These are phyloP conservation scores for Pagetopsis macropterus DNA, from an alignment of 2,797 vertebrate genomes.

Conservation along the genomic window DNA sequence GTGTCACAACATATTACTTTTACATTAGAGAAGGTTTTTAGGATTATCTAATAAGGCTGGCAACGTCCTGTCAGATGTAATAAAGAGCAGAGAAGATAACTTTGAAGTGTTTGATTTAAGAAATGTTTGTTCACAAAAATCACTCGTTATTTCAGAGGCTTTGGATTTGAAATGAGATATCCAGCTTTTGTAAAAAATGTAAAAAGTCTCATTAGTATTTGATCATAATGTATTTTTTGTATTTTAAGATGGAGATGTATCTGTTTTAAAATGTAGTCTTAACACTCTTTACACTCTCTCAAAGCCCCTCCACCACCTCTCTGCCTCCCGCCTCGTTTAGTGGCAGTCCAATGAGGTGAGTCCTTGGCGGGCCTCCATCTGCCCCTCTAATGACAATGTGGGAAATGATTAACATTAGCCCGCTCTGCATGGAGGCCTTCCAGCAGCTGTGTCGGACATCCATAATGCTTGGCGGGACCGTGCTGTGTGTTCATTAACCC, in stretches of 20 bases:
- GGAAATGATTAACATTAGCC: slow-evolving; percentile 71
- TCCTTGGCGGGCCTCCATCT: slow-evolving; percentile 31
- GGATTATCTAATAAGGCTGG: background rate
- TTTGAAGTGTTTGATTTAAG: background rate
- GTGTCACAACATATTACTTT: background rate
- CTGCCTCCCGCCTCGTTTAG: slow-evolving; percentile 41
- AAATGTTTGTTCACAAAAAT: background rate
- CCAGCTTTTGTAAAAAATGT: background rate
- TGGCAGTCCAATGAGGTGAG: slow-evolving; percentile 35
- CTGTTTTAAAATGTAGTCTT: background rate
- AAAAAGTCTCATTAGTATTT: background rate
- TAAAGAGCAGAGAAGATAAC: background rate
- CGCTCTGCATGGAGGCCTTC: slow-evolving; percentile 37
- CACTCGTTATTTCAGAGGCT: background rate
- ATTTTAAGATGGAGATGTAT: no score
- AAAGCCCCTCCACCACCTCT: slow-evolving; percentile 13
- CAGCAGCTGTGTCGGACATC: slow-evolving; percentile 60
- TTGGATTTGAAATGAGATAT: background rate
- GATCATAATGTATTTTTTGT: background rate
- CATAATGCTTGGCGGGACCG: slow-evolving; percentile 41
- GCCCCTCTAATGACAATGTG: slow-evolving; percentile 45
- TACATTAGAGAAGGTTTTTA: background rate
- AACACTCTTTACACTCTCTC: no score
- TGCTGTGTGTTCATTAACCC: slow-evolving; percentile 70
- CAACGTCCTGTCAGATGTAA: background rate